Conservation (phyloP, 2,797 vertebrate species). For the Poecilia gillii region DNA sequence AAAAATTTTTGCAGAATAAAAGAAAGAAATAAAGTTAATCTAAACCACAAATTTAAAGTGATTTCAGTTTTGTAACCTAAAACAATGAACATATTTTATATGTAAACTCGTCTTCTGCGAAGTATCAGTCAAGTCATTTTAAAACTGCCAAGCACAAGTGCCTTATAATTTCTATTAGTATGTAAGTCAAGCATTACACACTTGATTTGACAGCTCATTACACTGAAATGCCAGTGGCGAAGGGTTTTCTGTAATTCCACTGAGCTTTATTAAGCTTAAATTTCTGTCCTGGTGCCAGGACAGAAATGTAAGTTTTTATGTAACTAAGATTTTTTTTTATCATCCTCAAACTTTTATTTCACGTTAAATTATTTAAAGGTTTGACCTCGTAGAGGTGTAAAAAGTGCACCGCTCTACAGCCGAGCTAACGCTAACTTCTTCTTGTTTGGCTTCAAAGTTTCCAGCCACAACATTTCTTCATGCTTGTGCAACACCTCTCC, state of each 20-base stretch:
- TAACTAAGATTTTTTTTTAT: neutral
- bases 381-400: neutral
- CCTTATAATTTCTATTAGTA: neutral
- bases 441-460: constrained; percentile 19
- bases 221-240: neutral
- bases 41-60: neutral
- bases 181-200: constrained; percentile 1
- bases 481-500: constrained; percentile 33
- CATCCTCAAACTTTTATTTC: neutral
- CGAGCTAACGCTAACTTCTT: constrained; percentile 9
- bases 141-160: neutral
- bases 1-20: neutral
- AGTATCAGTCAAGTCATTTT: neutral
- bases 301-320: neutral
- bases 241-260: neutral
- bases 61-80: neutral
- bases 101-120: neutral
- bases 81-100: neutral
- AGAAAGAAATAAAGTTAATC: too few relatives aligned
- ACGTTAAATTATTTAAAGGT: constrained; percentile 18
- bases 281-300: neutral
- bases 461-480: constrained; percentile 2
- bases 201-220: neutral
- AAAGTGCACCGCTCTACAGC: neutral
- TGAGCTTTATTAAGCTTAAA: constrained; percentile 6